Conservation (phyloP, 2,113 vertebrate species). For the Mirza zaza region DNA sequence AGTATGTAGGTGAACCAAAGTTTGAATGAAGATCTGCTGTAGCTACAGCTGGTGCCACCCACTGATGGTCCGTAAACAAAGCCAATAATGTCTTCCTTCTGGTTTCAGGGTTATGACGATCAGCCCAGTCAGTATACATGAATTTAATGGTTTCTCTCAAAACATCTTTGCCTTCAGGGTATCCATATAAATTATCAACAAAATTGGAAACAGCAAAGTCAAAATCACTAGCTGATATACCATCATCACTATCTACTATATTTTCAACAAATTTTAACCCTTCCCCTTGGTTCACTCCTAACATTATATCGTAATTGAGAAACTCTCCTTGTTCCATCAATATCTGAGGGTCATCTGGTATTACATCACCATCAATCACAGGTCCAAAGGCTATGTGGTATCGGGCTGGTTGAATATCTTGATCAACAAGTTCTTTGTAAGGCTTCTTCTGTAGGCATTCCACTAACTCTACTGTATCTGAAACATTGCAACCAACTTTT, state of each 20-base stretch:
- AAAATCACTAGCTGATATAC: slow-evolving; percentile 98
- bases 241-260: slow-evolving; percentile 97
- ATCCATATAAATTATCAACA: slow-evolving; percentile 98
- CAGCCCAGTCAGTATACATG: slow-evolving; percentile 99
- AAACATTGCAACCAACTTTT: slow-evolving; percentile 97
- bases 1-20: slow-evolving; percentile 98
- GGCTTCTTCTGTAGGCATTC: slow-evolving; percentile 97
- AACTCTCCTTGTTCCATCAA: slow-evolving; percentile 99
- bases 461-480: slow-evolving; percentile 96
- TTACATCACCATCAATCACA: slow-evolving; percentile 98
- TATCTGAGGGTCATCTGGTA: slow-evolving; percentile 98
- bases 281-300: slow-evolving; percentile 98
- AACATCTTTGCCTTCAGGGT: slow-evolving; percentile 98
- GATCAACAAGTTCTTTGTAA: slow-evolving; percentile 98
- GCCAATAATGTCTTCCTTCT: slow-evolving; percentile 96
- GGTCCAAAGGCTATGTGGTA: slow-evolving; percentile 99
- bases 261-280: slow-evolving; percentile 98
- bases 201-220: slow-evolving; percentile 99
- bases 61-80: slow-evolving; percentile 98
- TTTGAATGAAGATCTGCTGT: slow-evolving; percentile 99
- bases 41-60: slow-evolving; percentile 98
- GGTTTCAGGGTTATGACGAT: slow-evolving; percentile 97
- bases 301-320: slow-evolving; percentile 99
- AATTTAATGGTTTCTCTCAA: slow-evolving; percentile 99
- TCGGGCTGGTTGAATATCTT: slow-evolving; percentile 98